Conservation (phyloP, 2,888 invertebrate species). For the Bellardia bayeri region DNA sequence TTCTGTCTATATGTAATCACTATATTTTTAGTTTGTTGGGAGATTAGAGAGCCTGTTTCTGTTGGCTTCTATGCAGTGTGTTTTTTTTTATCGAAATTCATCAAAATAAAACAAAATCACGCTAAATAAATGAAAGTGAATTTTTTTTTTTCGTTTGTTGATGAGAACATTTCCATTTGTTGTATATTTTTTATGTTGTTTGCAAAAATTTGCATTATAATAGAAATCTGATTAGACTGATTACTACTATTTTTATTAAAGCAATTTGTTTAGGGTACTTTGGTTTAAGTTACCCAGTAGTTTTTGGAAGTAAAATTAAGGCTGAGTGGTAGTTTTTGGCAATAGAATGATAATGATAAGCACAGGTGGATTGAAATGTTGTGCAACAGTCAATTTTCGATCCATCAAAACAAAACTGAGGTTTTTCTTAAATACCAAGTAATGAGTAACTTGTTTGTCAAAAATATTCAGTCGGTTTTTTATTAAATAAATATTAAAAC, state of each 20-base stretch:
- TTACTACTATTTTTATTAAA: not conserved
- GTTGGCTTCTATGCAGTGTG: not conserved
- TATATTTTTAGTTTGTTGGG: not conserved
- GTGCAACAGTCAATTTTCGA: too few species aligned
- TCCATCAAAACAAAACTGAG: too few species aligned
- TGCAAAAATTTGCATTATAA: not conserved
- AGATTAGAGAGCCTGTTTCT: slow-evolving; percentile 6
- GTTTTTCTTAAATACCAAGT: too few species aligned
- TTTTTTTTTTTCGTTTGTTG: not conserved
- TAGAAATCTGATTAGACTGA: slow-evolving; percentile 11
- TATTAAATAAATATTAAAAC: too few species aligned
- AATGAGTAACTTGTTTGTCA: too few species aligned
- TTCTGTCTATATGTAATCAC: not conserved
- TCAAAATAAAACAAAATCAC: not conserved
- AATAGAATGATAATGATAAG: too few species aligned
- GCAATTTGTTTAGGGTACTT: not conserved
- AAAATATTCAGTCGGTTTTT: too few species aligned
- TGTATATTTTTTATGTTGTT: not conserved
- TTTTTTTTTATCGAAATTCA: not conserved
- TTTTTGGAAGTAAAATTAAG: not conserved
- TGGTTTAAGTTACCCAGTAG: not conserved
- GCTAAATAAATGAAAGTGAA: slow-evolving; percentile 45
- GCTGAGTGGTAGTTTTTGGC: too few species aligned
- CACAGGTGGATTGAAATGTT: too few species aligned
- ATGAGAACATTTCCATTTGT: slow-evolving; percentile 37